Conservation (phyloP, 2,113 vertebrate species). For the Copsychus sechellarum region DNA sequence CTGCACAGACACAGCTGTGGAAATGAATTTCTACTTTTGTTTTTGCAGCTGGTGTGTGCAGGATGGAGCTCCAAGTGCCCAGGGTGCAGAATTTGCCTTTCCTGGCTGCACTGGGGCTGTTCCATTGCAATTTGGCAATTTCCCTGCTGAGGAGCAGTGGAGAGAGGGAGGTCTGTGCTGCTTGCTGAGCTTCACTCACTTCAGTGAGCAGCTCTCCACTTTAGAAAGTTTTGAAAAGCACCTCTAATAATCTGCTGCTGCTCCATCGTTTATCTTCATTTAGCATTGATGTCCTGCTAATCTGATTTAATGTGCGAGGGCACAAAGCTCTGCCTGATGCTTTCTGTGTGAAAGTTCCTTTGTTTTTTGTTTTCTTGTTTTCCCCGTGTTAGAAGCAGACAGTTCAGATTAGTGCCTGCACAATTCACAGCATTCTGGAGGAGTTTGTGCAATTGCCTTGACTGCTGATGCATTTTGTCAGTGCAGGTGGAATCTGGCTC, state of each 20-base stretch:
- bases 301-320: neutral
- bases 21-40: neutral
- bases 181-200: neutral
- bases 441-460: neutral
- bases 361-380: neutral
- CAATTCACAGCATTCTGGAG: neutral
- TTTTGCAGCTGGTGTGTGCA: neutral
- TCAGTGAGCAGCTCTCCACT: neutral
- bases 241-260: neutral
- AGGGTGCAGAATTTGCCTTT: neutral
- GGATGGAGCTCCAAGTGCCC: neutral
- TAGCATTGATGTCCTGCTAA: neutral
- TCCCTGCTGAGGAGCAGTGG: neutral
- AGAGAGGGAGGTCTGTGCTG: neutral
- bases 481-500: neutral
- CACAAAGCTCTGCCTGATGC: neutral
- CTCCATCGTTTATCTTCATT: neutral
- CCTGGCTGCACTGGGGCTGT: neutral
- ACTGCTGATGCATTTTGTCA: neutral
- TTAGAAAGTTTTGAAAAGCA: neutral
- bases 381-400: neutral
- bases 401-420: neutral
- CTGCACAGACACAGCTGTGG: rapidly evolving
- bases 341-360: neutral
- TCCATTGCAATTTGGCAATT: neutral